Conservation (phyloP, 2,888 invertebrate genomes). For the Dryocosmus kuriphilus region DNA sequence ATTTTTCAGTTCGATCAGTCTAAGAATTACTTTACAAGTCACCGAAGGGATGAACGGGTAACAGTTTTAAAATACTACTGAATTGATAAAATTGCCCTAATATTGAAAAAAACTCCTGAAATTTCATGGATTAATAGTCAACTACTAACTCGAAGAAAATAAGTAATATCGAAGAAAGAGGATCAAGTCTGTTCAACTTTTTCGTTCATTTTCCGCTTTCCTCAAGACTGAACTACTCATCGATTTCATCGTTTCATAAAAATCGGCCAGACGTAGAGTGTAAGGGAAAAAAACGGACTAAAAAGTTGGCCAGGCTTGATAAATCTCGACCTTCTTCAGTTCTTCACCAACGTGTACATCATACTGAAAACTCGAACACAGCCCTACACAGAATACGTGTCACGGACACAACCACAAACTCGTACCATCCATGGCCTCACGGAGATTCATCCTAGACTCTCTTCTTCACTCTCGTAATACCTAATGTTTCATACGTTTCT, state of each 20-base stretch:
- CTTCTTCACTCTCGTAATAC: conserved; percentile 57
- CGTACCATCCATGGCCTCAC: neutral
- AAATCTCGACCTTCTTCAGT: neutral
- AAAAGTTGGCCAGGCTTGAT: conserved; percentile 14
- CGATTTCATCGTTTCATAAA: neutral
- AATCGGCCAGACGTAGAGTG: neutral
- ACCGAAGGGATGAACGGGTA: neutral
- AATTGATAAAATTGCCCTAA: neutral
- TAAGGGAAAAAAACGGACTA: neutral
- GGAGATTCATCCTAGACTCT: neutral
- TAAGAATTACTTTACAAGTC: neutral
- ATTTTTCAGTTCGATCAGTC: neutral
- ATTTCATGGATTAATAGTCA: conserved; percentile 46
- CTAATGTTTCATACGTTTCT: conserved; percentile 70
- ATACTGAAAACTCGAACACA: conserved; percentile 9
- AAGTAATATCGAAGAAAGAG: neutral
- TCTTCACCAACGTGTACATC: neutral
- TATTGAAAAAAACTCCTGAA: conserved; percentile 50
- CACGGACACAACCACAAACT: neutral
- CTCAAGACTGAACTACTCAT: neutral
- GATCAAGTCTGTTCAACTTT: conserved; percentile 23
- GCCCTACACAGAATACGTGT: neutral
- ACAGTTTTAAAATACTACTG: neutral
- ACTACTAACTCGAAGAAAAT: conserved; percentile 42
- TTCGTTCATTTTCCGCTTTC: neutral